phyloP scores from a whole-genome alignment of 1,140 invertebrate species.

The Pogonognathellus flavescens region DNA sequence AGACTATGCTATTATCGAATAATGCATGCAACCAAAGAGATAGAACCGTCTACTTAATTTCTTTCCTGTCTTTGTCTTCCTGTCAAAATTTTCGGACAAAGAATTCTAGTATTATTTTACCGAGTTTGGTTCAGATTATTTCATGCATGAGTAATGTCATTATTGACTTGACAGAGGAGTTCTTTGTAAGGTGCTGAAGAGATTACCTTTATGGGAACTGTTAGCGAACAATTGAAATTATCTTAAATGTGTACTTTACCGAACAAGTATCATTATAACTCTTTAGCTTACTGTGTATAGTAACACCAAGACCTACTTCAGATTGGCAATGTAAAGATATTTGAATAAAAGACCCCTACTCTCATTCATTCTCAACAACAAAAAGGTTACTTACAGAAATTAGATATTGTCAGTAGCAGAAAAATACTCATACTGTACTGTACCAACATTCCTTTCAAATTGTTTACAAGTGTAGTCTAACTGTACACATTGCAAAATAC shows the following conservation, averaged over 20 bases:
- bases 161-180: neutral
- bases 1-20: neutral
- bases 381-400: too few species aligned
- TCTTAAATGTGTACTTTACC: neutral
- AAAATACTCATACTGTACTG: too few species aligned
- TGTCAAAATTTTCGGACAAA: constrained; percentile 35
- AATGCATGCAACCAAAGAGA: neutral
- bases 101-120: constrained; percentile 30
- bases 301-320: neutral
- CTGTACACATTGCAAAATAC: too few species aligned
- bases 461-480: too few species aligned
- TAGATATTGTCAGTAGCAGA: too few species aligned
- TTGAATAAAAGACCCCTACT: neutral
- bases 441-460: too few species aligned
- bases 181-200: neutral
- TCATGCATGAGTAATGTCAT: constrained; percentile 35
- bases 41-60: neutral
- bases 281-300: neutral
- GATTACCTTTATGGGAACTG: constrained; percentile 1
- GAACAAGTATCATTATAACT: neutral
- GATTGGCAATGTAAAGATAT: neutral
- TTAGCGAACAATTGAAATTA: constrained; percentile 10
- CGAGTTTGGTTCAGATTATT: constrained; percentile 28
- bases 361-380: neutral
- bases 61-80: constrained; percentile 26